A percentile compares a stretch with the other conserved stretches of the same genome.
These are phyloP conservation scores for Chrysina gloriosa DNA, from an alignment of 2,888 invertebrate genomes.

Conservation along the genomic window DNA sequence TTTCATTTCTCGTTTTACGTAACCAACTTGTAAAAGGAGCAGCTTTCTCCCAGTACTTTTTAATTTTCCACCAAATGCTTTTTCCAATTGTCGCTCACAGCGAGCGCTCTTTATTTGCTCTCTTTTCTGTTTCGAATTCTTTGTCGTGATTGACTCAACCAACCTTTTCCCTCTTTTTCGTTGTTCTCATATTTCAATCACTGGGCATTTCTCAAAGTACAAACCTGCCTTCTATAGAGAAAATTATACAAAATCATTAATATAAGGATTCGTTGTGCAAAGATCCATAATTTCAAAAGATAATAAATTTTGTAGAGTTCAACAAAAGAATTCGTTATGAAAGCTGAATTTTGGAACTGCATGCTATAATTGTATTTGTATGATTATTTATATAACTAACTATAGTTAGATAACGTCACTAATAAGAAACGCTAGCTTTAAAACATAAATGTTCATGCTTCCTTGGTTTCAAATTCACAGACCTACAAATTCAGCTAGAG, in stretches of 20 bases:
- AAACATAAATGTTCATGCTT: too few relatives aligned
- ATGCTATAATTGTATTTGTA: too few relatives aligned
- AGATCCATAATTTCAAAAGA: too few relatives aligned
- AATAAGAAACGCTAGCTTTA: too few relatives aligned
- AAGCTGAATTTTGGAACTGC: too few relatives aligned
- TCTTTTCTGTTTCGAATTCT: slow-evolving; percentile 6
- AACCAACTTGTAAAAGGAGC: background rate
- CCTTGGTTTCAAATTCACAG: too few relatives aligned
- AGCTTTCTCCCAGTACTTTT: background rate
- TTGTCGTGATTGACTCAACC: background rate
- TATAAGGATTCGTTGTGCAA: too few relatives aligned
- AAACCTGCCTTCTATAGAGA: background rate
- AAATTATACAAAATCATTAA: background rate
- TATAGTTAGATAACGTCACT: too few relatives aligned
- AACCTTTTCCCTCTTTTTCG: background rate
- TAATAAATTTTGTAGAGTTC: too few relatives aligned
- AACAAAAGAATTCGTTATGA: too few relatives aligned
- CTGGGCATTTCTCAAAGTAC: background rate
- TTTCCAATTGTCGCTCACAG: slow-evolving; percentile 10
- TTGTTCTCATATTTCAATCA: slow-evolving; percentile 20
- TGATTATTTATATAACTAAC: too few relatives aligned
- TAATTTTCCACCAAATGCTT: slow-evolving; percentile 24
- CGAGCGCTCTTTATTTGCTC: background rate
- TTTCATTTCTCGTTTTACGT: background rate
- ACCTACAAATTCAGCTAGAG: too few relatives aligned